Conservation (phyloP, 2,113 vertebrate species). For the Platanista minor region DNA sequence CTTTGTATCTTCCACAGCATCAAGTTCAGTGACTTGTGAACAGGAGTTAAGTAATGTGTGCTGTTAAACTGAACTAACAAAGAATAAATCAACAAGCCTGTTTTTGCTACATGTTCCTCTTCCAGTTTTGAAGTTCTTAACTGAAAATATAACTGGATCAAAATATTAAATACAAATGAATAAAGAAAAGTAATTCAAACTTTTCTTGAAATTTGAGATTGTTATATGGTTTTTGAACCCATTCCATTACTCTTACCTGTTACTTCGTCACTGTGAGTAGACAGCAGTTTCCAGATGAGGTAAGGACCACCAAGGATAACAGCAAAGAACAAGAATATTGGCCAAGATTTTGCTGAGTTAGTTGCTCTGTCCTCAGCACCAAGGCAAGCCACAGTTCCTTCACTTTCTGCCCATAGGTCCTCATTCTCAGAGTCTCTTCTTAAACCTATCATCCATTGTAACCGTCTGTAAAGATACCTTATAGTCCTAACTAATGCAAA, state of each 20-base stretch:
- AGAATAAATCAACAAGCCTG: neutral
- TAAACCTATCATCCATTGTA: slow-evolving; percentile 90
- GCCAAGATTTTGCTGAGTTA: slow-evolving; percentile 94
- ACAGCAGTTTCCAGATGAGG: slow-evolving; percentile 97
- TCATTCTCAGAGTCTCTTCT: slow-evolving; percentile 87
- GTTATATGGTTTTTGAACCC: neutral
- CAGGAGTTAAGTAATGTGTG: neutral
- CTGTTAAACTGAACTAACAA: neutral
- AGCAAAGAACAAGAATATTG: slow-evolving; percentile 96
- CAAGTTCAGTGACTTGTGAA: neutral
- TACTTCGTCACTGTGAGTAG: slow-evolving; percentile 83
- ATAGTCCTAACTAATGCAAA: slow-evolving; percentile 96
- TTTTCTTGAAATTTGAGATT: neutral
- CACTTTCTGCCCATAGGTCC: slow-evolving; percentile 94
- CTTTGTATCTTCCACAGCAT: neutral
- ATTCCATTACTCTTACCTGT: slow-evolving; percentile 80
- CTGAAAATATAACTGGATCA: slow-evolving; percentile 35
- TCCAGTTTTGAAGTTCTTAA: slow-evolving; percentile 12
- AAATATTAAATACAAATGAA: slow-evolving; percentile 44
- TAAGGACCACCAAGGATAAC: slow-evolving; percentile 96
- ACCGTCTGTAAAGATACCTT: slow-evolving; percentile 89
- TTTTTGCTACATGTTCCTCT: neutral
- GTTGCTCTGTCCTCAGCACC: slow-evolving; percentile 81
- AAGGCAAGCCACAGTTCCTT: slow-evolving; percentile 81
- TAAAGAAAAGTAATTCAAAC: slow-evolving; percentile 29